These are phyloP conservation scores for Alethe diademata DNA, from an alignment of 2,113 vertebrate species.

Conservation along the genomic window DNA sequence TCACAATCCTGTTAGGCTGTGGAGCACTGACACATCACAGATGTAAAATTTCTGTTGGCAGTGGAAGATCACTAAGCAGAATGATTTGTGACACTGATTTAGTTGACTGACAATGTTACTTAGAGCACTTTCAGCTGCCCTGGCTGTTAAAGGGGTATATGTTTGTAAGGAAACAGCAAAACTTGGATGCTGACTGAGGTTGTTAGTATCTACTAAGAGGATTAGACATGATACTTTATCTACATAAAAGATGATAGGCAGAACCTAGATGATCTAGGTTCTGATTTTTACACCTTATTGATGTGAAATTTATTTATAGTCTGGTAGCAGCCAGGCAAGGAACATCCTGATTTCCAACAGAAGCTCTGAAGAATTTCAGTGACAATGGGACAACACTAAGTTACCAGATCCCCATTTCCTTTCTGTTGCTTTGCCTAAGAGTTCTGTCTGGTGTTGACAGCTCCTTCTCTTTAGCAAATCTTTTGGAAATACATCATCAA, in stretches of 20 bases:
- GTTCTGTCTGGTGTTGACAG: background rate
- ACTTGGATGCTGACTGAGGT: background rate
- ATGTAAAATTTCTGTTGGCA: background rate
- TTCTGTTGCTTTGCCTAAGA: background rate
- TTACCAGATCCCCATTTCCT: background rate
- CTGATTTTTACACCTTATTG: background rate
- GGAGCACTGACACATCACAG: background rate
- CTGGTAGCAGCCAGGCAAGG: background rate
- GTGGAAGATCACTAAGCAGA: background rate
- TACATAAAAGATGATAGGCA: background rate
- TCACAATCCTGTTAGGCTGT: background rate
- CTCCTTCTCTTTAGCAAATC: background rate
- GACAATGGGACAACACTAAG: background rate
- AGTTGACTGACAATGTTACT: background rate
- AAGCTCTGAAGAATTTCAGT: background rate
- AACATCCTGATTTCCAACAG: background rate
- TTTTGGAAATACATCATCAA: background rate
- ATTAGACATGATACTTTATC: background rate
- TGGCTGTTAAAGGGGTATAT: background rate
- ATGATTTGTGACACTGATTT: background rate
- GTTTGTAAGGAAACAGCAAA: background rate
- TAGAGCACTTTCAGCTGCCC: background rate
- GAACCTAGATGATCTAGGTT: background rate
- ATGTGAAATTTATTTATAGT: background rate
- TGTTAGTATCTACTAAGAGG: background rate